These are phyloP conservation scores for Brachyhypopomus gauderio DNA, from an alignment of 2,113 vertebrate genomes.

Conservation along the genomic window DNA sequence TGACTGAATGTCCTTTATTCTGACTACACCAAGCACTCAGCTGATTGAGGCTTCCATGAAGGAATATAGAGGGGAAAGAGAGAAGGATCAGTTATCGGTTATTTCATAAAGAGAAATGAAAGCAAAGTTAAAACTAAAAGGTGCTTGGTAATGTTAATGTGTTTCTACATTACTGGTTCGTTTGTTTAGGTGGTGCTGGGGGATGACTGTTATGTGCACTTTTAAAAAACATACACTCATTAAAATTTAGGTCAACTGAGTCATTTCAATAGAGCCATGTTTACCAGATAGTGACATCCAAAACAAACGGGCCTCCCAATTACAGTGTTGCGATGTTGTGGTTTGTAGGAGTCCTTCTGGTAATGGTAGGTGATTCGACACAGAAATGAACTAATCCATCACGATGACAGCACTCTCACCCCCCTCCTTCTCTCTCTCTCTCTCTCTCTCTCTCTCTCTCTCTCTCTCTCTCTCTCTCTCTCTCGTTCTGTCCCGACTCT, in stretches of 20 bases:
- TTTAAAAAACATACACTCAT: not conserved
- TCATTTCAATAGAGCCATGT: not conserved
- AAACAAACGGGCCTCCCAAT: not conserved
- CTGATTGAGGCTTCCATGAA: not conserved
- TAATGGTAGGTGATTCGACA: not conserved
- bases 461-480: not conserved
- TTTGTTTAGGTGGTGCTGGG: not conserved
- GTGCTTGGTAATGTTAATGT: not conserved
- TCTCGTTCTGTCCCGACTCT: not conserved
- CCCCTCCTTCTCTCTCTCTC: not conserved
- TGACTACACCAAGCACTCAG: not conserved
- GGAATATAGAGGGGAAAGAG: not conserved
- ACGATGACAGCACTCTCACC: constrained; percentile 50
- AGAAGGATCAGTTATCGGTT: too few relatives aligned
- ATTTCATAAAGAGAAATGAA: not conserved
- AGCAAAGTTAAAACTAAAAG: too few relatives aligned
- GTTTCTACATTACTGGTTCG: not conserved
- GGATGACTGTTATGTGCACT: not conserved
- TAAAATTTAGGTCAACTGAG: not conserved
- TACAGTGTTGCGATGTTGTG: not conserved
- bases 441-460: not conserved
- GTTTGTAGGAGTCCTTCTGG: constrained; percentile 16
- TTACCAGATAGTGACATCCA: not conserved
- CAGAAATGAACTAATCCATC: constrained; percentile 60
- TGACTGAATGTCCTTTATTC: not conserved